Evolutionary conservation across 2,797 vertebrate species (phyloP).

Genomic region (Xenops minutus): DNA sequence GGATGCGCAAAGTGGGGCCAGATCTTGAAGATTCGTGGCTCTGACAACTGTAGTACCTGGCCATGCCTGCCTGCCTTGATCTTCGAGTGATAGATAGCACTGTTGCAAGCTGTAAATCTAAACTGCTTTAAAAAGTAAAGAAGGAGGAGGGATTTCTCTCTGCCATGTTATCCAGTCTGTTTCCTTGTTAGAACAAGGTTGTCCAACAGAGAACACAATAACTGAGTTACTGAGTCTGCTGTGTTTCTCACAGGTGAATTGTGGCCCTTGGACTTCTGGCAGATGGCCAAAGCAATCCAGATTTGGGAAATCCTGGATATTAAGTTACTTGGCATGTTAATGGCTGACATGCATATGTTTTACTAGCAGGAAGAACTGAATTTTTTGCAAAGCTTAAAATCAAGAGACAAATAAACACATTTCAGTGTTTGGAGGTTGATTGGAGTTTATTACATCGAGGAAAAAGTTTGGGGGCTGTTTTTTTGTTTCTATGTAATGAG

Average conservation of each 20-base stretch:
- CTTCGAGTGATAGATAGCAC: not conserved
- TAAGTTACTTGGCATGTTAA: not conserved
- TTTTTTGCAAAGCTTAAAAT: not conserved
- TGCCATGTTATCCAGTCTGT: not conserved
- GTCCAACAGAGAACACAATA: accelerated
- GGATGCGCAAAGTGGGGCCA: not conserved
- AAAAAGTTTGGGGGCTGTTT: not conserved
- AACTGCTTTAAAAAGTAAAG: not conserved
- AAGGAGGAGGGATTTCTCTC: not conserved
- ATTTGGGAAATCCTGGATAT: not conserved
- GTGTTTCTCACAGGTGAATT: not conserved
- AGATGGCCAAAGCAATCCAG: not conserved
- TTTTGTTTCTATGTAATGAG: not conserved
- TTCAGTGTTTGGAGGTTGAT: not conserved
- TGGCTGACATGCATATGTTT: not conserved
- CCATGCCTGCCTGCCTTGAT: not conserved
- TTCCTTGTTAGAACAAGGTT: not conserved
- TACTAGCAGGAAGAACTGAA: not conserved
- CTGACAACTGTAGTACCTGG: not conserved
- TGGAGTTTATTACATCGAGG: not conserved
- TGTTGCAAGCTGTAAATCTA: not conserved
- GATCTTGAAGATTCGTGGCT: not conserved
- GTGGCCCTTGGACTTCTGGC: not conserved
- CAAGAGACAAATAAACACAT: accelerated
- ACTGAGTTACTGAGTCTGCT: not conserved